Evolutionary conservation across 2,113 vertebrate species (phyloP).

Genomic region (Anolis sagrei): DNA sequence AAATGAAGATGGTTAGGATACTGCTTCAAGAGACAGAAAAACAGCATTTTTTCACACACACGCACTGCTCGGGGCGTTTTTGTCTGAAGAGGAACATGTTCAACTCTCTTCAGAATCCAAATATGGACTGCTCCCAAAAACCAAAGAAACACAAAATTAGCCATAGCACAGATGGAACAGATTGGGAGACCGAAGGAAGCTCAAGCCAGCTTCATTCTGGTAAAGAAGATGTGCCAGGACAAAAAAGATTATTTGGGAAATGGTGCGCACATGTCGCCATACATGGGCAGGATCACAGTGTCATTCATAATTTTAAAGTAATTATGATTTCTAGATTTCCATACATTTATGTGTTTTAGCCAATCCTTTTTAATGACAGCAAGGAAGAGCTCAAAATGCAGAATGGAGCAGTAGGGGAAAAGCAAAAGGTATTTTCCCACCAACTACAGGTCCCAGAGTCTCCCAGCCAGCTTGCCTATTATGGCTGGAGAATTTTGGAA

Average conservation of each 20-base stretch:
- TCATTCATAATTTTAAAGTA: background rate
- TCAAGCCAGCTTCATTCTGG: background rate
- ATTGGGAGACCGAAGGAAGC: background rate
- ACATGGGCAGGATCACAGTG: background rate
- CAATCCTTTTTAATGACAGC: background rate
- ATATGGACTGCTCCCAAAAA: background rate
- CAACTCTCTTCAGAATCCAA: background rate
- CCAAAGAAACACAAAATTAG: background rate
- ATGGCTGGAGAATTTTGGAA: too few relatives aligned
- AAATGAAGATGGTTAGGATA: background rate
- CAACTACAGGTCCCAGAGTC: too few relatives aligned
- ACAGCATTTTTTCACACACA: background rate
- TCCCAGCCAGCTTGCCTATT: too few relatives aligned
- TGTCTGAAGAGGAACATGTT: background rate
- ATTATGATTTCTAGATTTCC: background rate
- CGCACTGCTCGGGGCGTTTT: background rate
- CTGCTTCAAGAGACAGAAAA: background rate
- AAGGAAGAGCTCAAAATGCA: background rate
- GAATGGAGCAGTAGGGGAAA: background rate
- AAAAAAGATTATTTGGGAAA: background rate
- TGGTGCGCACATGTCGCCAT: background rate
- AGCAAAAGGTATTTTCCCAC: background rate
- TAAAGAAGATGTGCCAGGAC: background rate
- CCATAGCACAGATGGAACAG: background rate
- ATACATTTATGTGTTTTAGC: background rate